These are phyloP conservation scores for Antheraea mylitta DNA, from an alignment of 1,140 invertebrate species.

Conservation along the genomic window DNA sequence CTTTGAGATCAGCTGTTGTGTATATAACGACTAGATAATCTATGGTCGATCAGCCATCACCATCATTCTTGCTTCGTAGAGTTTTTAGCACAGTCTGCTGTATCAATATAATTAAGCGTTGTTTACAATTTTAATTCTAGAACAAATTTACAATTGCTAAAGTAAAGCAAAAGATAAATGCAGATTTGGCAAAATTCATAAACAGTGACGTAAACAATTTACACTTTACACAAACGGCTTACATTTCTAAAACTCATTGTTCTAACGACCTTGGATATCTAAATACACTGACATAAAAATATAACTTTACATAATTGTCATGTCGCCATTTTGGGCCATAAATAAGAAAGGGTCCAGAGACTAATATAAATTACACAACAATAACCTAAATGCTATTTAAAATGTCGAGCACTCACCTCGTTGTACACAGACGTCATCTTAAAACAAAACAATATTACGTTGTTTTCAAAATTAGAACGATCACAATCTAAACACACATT, in stretches of 20 bases:
- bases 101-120: not conserved
- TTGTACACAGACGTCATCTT: constrained; percentile 68
- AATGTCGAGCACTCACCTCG: constrained; percentile 72
- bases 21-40: not conserved
- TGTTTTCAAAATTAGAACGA: constrained; percentile 37
- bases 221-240: not conserved
- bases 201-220: too few species aligned
- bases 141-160: not conserved
- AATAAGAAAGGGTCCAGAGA: not conserved
- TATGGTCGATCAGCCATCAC: not conserved
- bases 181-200: too few species aligned
- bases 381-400: constrained; percentile 63
- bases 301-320: not conserved
- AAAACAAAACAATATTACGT: constrained; percentile 37
- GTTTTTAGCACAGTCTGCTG: not conserved
- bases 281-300: not conserved
- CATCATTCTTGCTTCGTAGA: not conserved
- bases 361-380: constrained; percentile 46
- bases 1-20: not conserved
- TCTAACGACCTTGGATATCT: not conserved
- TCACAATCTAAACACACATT: constrained; percentile 56
- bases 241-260: not conserved
- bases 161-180: too few species aligned
- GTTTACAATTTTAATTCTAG: not conserved
- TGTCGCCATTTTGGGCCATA: not conserved